These are phyloP conservation scores for Uria aalge DNA, from an alignment of 2,113 vertebrate genomes.

Conservation along the genomic window DNA sequence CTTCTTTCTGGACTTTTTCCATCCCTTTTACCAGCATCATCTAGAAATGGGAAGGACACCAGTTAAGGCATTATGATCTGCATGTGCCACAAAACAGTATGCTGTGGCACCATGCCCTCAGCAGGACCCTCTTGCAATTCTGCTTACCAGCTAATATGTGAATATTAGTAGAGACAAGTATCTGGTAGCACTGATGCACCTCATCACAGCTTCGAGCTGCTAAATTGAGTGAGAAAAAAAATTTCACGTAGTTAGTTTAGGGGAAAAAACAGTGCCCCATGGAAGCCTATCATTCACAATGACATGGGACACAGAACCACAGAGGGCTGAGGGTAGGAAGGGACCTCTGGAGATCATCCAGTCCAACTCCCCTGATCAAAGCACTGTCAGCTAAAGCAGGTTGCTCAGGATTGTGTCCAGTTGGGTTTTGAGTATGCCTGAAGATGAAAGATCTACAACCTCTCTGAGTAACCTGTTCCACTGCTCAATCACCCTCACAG, in stretches of 20 bases:
- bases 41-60: background rate
- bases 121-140: background rate
- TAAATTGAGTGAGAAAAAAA: background rate
- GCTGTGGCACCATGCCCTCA: background rate
- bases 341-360: background rate
- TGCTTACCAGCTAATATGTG: background rate
- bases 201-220: background rate
- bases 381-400: background rate
- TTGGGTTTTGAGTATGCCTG: background rate
- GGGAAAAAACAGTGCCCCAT: background rate
- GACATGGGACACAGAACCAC: background rate
- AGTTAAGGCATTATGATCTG: background rate
- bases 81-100: background rate
- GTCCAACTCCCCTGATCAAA: background rate
- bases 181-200: background rate
- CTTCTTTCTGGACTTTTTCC: background rate
- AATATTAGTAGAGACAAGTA: background rate
- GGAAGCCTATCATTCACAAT: background rate
- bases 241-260: background rate
- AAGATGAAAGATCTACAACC: background rate
- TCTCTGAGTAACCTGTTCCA: background rate
- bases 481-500: rapidly evolving
- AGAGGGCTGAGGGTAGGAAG: background rate
- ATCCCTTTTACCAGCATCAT: background rate
- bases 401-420: background rate